Base-by-base conservation (phyloP, 2,797 vertebrate genomes). In the Lutjanus argentimaculatus region DNA sequence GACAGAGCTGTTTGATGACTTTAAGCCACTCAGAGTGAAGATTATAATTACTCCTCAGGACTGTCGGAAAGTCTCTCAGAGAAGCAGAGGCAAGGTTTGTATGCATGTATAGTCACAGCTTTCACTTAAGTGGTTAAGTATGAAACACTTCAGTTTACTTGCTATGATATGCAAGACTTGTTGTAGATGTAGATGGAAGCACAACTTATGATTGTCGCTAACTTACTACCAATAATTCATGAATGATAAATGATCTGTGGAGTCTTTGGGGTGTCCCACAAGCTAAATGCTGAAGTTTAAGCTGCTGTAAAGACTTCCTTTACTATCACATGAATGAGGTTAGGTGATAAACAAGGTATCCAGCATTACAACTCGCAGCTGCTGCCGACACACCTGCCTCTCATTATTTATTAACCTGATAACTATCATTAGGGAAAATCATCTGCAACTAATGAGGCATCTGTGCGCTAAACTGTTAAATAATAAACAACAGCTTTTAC, bases 1-100 rank as follows among this genome's bases (percentile, higher is more conserved):
- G 75, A 69, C 74, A 1, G 42, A 81, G 70, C 62, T 62, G 62
- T 72, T 82, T 82, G 71, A 80, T 65, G 65, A 83, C 78, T 81
- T 74, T 67, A 88, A 90, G 79, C 79, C 74, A 59, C 82, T 82
- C 72, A 14, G 52, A 66, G 58, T n/a, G 14, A 63, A n/a, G 72
- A 72, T 74, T 75, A 58, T 82, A 83, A 87, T 83, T 61, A 67
- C 64, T 67, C 58, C 15, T 78, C 64, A 58, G 22, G 48, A 64
- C 67, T 73, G 76, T 66, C 17, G 9, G n/a, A 51, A 42, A 72
- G 63, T 73, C 57, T 57, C 30, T 63, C 63, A 25, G 62, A 49
- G 55, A 72, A 22, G 56, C 65, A 25, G 48, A 58, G 25, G 21
- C 1, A 6, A 22, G 16, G 53, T 46, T 19, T 78, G 43, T 25